phyloP scores from a whole-genome alignment of 1,140 invertebrate species.

The Aricia agestis region DNA sequence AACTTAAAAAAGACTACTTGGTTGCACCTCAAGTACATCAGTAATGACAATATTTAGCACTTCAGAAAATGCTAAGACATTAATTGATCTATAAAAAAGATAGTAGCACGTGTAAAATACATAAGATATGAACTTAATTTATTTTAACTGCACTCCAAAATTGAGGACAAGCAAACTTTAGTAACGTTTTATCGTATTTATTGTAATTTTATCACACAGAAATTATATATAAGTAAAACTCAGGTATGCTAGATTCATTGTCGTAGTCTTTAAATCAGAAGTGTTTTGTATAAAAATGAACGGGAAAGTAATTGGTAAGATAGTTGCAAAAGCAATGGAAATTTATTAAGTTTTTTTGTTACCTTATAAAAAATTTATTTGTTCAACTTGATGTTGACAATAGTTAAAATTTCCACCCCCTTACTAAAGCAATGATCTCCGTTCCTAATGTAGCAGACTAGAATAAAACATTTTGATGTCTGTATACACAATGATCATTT shows the following conservation, averaged over 20 bases:
- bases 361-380: too few species aligned
- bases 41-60: not conserved
- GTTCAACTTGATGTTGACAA: too few species aligned
- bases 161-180: conserved; percentile 1
- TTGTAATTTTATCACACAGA: not conserved
- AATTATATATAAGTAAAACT: not conserved
- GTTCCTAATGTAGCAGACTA: too few species aligned
- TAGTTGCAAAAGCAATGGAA: not conserved
- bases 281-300: not conserved
- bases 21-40: not conserved
- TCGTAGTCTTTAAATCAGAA: too few species aligned
- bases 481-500: too few species aligned
- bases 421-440: too few species aligned
- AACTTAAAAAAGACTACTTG: not conserved
- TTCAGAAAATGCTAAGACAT: not conserved
- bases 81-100: conserved; percentile 7
- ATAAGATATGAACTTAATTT: conserved; percentile 3
- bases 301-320: not conserved
- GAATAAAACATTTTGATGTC: too few species aligned
- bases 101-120: not conserved
- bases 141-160: conserved; percentile 4
- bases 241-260: not conserved
- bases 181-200: conserved; percentile 5
- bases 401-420: too few species aligned
- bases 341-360: too few species aligned